Conservation (phyloP, 2,797 vertebrate genomes). For the Orientallactaga sibirica region DNA sequence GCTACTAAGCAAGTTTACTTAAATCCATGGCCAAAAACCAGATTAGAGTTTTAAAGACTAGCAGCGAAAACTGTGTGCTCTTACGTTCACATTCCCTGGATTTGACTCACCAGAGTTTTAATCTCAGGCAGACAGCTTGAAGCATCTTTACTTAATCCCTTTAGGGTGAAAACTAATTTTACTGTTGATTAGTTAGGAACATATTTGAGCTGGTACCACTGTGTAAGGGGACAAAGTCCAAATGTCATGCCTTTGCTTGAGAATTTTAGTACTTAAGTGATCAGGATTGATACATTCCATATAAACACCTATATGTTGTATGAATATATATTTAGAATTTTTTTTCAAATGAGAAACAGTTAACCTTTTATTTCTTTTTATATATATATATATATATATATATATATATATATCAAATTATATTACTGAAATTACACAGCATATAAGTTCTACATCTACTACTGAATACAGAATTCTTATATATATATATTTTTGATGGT, state of each 20-base stretch:
- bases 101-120: conserved; percentile 69
- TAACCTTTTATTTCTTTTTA: background rate
- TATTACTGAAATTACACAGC: background rate
- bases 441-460: background rate
- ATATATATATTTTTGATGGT: background rate
- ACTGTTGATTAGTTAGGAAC: conserved; percentile 78
- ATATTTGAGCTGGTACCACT: conserved; percentile 50
- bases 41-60: conserved; percentile 23
- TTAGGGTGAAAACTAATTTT: conserved; percentile 77
- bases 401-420: background rate
- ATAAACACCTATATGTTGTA: background rate
- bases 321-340: background rate
- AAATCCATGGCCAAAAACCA: background rate
- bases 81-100: conserved; percentile 36
- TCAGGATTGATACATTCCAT: background rate
- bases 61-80: background rate
- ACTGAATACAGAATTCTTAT: background rate
- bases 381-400: background rate
- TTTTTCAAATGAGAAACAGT: conserved; percentile 6
- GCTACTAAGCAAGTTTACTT: background rate
- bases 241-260: background rate
- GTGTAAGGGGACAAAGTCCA: conserved; percentile 67
- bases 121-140: conserved; percentile 76
- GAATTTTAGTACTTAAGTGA: background rate
- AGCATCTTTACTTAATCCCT: conserved; percentile 57